Evolutionary conservation across 2,113 vertebrate genomes (phyloP).

Genomic region (Manacus vitellinus): DNA sequence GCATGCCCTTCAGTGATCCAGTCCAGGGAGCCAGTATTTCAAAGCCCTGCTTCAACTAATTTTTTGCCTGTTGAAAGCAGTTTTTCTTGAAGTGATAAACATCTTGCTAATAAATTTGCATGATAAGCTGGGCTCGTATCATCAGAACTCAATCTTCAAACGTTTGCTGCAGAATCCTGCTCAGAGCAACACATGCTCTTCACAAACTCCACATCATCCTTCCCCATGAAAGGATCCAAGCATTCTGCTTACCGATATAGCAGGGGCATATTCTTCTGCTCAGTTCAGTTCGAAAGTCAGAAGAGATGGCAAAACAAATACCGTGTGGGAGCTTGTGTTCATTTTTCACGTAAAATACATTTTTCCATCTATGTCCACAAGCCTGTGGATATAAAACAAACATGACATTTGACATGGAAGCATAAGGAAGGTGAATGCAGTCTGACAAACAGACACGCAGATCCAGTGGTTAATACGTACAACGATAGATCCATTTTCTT

Average conservation of each 20-base stretch:
- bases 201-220: not conserved
- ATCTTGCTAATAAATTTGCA: not conserved
- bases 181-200: not conserved
- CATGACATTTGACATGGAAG: not conserved
- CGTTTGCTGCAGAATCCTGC: not conserved
- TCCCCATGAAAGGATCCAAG: not conserved
- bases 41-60: not conserved
- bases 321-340: constrained; percentile 88
- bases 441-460: not conserved
- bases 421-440: not conserved
- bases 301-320: constrained; percentile 83
- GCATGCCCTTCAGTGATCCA: not conserved
- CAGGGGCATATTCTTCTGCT: constrained; percentile 83
- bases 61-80: not conserved
- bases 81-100: not conserved
- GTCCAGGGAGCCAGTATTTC: not conserved
- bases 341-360: constrained; percentile 80
- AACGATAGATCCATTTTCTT: constrained; percentile 82
- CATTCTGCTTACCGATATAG: constrained; percentile 82
- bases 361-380: constrained; percentile 96
- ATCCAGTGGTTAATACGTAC: constrained; percentile 72
- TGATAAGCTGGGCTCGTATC: not conserved
- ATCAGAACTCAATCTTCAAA: not conserved
- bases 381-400: constrained; percentile 74
- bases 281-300: constrained; percentile 74